A percentile compares a stretch with the other conserved stretches of the same genome.
Evolutionary conservation across 1,140 invertebrate species (phyloP).

Genomic region (Hypsibius dujardini): DNA sequence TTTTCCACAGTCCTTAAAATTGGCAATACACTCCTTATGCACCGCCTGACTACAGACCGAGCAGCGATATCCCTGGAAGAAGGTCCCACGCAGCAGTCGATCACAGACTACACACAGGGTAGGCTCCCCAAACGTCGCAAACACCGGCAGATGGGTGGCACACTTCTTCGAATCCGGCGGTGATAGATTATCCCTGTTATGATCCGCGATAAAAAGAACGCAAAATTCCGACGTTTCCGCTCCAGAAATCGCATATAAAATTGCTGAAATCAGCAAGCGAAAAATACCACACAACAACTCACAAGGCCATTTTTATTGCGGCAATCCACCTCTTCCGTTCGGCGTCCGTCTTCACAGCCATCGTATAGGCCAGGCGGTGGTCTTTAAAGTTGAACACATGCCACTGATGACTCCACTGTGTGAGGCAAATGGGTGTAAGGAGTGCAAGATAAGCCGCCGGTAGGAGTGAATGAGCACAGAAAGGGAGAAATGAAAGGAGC

Average conservation of each 20-base stretch:
- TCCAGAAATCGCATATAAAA: too few relatives aligned
- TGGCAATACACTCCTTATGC: conserved; percentile 27
- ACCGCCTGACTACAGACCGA: conserved; percentile 26
- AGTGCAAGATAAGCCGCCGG: conserved; percentile 23
- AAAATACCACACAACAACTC: conserved; percentile 32
- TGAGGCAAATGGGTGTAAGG: neutral
- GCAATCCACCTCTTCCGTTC: conserved; percentile 74
- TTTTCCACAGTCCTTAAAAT: conserved; percentile 19
- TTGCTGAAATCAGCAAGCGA: neutral
- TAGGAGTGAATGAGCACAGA: conserved; percentile 19
- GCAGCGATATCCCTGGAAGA: conserved; percentile 43
- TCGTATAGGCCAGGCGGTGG: conserved; percentile 62
- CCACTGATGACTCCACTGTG: conserved; percentile 61
- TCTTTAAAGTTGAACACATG: conserved; percentile 56
- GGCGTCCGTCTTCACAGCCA: conserved; percentile 72
- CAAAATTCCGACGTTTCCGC: neutral
- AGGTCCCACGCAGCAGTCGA: conserved; percentile 71
- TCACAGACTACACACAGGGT: conserved; percentile 60
- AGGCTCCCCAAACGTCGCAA: conserved; percentile 66
- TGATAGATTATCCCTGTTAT: conserved; percentile 61
- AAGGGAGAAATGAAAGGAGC: neutral
- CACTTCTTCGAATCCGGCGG: conserved; percentile 55
- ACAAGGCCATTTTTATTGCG: conserved; percentile 74
- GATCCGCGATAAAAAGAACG: conserved; percentile 18
- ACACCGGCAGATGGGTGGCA: conserved; percentile 59